phyloP scores from a whole-genome alignment of 2,888 invertebrate genomes.

The Dolichomitus sp. region DNA sequence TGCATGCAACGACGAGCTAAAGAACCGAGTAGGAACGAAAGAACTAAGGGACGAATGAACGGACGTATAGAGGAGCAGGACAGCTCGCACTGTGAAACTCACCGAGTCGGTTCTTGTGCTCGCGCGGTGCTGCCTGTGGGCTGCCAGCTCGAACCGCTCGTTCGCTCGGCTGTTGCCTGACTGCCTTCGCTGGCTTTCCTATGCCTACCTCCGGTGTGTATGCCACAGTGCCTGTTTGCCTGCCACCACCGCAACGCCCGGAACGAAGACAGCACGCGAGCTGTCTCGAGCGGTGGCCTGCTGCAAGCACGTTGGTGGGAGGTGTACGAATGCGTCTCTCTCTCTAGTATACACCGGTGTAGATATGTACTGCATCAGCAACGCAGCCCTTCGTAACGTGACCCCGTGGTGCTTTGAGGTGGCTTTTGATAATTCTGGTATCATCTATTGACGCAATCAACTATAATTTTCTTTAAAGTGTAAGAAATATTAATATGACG shows the following conservation, averaged over 20 bases:
- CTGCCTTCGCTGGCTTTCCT: slow-evolving; percentile 68
- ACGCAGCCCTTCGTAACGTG: neutral
- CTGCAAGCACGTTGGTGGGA: neutral
- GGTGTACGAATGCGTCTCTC: neutral
- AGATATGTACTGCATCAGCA: neutral
- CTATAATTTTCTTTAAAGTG: too few species aligned
- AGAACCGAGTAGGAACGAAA: slow-evolving; percentile 24
- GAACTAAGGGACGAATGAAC: slow-evolving; percentile 13
- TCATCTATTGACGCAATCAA: neutral
- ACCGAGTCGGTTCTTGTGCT: neutral
- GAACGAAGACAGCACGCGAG: slow-evolving; percentile 51
- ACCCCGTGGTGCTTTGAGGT: neutral
- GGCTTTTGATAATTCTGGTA: too few species aligned
- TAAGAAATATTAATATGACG: too few species aligned
- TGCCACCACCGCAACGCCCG: slow-evolving; percentile 32
- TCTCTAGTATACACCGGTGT: neutral
- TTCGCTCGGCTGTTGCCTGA: slow-evolving; percentile 65
- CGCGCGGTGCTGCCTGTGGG: slow-evolving; percentile 19
- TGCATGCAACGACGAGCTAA: neutral
- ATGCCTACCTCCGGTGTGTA: slow-evolving; percentile 31
- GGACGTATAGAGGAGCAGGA: neutral
- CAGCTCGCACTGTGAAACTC: neutral
- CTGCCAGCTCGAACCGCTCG: slow-evolving; percentile 50
- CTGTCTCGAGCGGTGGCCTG: neutral
- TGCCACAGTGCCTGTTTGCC: slow-evolving; percentile 12